Base-by-base conservation (phyloP, 2,113 vertebrate species). In the Tachysurus vachellii region DNA sequence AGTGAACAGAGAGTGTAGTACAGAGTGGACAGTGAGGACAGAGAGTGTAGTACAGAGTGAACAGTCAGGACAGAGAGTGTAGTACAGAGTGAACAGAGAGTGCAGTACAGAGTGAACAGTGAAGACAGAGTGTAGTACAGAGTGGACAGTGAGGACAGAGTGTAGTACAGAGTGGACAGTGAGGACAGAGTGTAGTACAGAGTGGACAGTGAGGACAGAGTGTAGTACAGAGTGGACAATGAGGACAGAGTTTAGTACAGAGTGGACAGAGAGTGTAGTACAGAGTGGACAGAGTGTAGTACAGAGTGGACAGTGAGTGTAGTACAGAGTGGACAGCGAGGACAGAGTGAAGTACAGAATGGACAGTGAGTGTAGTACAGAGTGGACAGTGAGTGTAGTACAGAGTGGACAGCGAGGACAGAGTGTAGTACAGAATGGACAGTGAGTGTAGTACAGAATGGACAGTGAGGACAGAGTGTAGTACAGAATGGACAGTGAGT, bases 321-420 rank as follows among this genome's bases (percentile, higher is more conserved):
- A 36, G 31, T 70, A 50, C 47, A 50, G 61, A 26, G 53, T 53
- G 42, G 50, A 21, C 6, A 12, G n/a, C n/a, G 53, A 44, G 44
- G 21, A 2, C 9, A 28, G 80, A n/a, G n/a, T n/a, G n/a, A n/a
- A n/a, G n/a, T n/a, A n/a, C n/a, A n/a, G n/a, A n/a, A n/a, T n/a
- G n/a, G n/a, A n/a, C n/a, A n/a, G n/a, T 10, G 54, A 64, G 57
- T 5, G 76, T 21, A 81, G 89, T 96, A 99, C 98, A 50, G 47
- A 50, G 47, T 50, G 47, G 47, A 19, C 47, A 13, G 17, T 31
- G 31, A 62, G 59, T 64, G 36, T 36, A 36, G 31, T 70, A 50
- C 47, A 50, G 61, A 26, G 53, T 53, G 42, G 50, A 21, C 6
- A 42, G 44, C n/a, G n/a, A n/a, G n/a, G n/a, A n/a, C n/a, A 21